phyloP scores from a whole-genome alignment of 2,888 invertebrate species.

The Gortyna flavago region DNA sequence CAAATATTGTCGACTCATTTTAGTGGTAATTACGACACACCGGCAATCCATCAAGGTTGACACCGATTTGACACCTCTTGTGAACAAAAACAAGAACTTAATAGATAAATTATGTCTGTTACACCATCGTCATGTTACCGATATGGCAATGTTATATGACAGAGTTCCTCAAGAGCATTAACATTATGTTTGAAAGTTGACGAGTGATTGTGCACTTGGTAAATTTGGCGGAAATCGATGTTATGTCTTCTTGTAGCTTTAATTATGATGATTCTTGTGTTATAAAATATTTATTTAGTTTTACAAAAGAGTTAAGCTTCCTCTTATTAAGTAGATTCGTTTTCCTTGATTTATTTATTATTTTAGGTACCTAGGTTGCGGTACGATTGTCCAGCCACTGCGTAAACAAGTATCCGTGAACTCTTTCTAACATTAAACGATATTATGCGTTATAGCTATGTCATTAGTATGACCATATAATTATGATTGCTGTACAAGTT shows the following conservation, averaged over 20 bases:
- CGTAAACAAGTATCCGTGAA: neutral
- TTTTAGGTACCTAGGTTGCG: no score
- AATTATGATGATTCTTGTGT: constrained; percentile 8
- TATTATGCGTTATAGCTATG: constrained; percentile 2
- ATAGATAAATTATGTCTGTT: constrained; percentile 42
- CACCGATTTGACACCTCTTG: constrained; percentile 70
- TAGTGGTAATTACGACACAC: constrained; percentile 57
- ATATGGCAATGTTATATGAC: constrained; percentile 60
- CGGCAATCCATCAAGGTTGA: constrained; percentile 63
- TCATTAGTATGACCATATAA: constrained; percentile 20
- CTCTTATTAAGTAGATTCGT: neutral
- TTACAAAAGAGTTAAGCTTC: neutral
- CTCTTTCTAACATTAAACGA: constrained; percentile 11
- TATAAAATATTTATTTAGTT: constrained; percentile 5
- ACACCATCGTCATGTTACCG: constrained; percentile 58
- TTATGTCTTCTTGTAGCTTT: constrained; percentile 12
- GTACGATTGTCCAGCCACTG: neutral
- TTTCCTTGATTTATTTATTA: constrained; percentile 2
- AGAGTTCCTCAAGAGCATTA: constrained; percentile 43
- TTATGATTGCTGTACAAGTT: constrained; percentile 38
- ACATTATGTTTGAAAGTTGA: constrained; percentile 45
- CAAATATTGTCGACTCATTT: constrained; percentile 72
- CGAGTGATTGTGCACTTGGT: constrained; percentile 5
- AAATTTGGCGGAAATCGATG: constrained; percentile 36
- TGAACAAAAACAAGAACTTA: constrained; percentile 67